Evolutionary conservation across 53 echinoderm and acorn worm species (phyloP), one percentile per base, ranked within the genome.

Genomic region (Holothuria scabra): DNA sequence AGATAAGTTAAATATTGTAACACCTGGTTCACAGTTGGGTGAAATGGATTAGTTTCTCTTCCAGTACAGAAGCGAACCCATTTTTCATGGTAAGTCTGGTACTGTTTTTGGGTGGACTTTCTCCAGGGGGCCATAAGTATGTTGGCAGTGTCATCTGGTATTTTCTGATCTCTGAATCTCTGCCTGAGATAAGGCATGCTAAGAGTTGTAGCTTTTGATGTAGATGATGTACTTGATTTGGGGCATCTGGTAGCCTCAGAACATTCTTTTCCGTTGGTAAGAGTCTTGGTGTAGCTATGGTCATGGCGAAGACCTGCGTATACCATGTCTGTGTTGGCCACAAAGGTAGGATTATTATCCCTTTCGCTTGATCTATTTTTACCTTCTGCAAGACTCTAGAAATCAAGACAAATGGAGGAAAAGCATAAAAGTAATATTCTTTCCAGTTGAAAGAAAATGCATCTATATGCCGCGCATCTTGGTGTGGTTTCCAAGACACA

Each of bases 271-370:
- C 35, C 35, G 3, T 35, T 4, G 6, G 35, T 6, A 35, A 35
- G 35, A 35, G 35, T 35, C 35, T 35, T 35, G 35, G 35, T 35
- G 35, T 35, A 35, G 35, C 72, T 71, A 24, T 71, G 72, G 41
- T 71, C 72, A 71, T 71, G 28, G 19, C n/a, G 41, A 71, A 71
- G 13, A 71, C 37, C 72, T 46, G 33, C 19, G 72, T 6, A 13
- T 71, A 71, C 33, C 72, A 71, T 18, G 72, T 18, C 72, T 71
- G 72, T 24, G 72, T 71, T 71, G 72, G 46, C 72, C 72, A 71
- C 16, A 71, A 19, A 37, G 72, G 72, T 6, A 71, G 1, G 10
- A 71, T 8, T n/a, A 71, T 35, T 11, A 71, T 37, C 19, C 72
- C 72, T 23, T 46, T 71, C 0, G 72, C 67, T 29, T 9, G 3